Base-by-base conservation (phyloP, 2,113 vertebrate species). In the Galemys pyrenaicus region DNA sequence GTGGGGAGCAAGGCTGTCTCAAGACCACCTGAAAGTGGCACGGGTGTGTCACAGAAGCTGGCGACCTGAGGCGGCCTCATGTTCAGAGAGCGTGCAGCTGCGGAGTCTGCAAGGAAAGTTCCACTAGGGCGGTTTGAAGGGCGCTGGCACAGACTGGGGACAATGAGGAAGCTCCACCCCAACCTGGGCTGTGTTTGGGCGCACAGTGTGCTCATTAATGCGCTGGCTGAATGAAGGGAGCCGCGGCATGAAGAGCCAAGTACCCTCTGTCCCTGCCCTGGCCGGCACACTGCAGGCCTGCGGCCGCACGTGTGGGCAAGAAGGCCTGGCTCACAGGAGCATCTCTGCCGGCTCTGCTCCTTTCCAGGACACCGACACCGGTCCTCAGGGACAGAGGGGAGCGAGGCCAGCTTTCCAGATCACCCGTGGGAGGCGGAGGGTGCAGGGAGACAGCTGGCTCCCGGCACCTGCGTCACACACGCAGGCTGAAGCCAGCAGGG, bases 191-290 rank as follows among this genome's bases (percentile, higher is more conserved):
- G 35, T 77, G 54, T 39, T 41, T 11, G 26, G 32, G 37, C 49
- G 44, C 62, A 35, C 3, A 39, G 35, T 35, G 28, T 41, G 65
- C 35, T 62, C 44, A 19, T 49, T 28, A 46, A 26, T 3, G 24
- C 12, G 9, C 9, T 41, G 62, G 62, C 15, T 65, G 32, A 68
- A 22, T n/a, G 49, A 64, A 56, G 46, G 60, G 67, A 85, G 20
- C 41, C 51, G 65, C 32, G 0, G 5, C 20, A 9, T 3, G 35
- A 49, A n/a, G 37, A 75, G 44, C 9, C 17, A 3, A 8, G 30
- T 49, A 13, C n/a, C 56, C 28, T 35, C 12, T 19, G 1, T 0
- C 0, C 16, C 20, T 12, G 16, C 5, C 0, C 39, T 2, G n/a
- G 32, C 24, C 10, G 6, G 24, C 9, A 26, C 28, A 17, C 0